phyloP scores from a whole-genome alignment of 2,888 invertebrate species.

The Oscheius sp. region DNA sequence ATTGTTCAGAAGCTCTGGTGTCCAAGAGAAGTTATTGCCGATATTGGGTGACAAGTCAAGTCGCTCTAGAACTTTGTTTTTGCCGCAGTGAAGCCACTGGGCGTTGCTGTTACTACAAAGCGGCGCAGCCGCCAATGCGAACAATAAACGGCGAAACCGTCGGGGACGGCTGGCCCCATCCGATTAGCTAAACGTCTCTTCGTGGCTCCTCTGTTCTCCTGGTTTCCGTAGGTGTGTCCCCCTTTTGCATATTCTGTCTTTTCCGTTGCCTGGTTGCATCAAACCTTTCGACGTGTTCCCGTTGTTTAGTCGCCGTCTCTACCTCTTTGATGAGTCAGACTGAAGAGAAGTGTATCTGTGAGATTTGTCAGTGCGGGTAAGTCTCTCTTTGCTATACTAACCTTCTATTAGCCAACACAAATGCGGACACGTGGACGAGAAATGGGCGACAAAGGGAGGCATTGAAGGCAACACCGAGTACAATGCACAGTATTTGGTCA shows the following conservation, averaged over 20 bases:
- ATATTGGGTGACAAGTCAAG: too few species aligned
- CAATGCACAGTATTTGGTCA: conserved; percentile 46
- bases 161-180: too few species aligned
- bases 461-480: conserved; percentile 55
- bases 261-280: conserved; percentile 13
- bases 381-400: conserved; percentile 11
- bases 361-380: conserved; percentile 59
- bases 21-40: too few species aligned
- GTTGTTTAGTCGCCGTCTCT: neutral
- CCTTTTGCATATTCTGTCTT: conserved; percentile 17
- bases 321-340: neutral
- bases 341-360: conserved; percentile 55
- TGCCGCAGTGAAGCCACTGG: too few species aligned
- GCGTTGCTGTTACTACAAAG: too few species aligned
- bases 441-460: conserved; percentile 49
- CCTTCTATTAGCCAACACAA: conserved; percentile 46
- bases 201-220: too few species aligned
- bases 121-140: too few species aligned
- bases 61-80: too few species aligned
- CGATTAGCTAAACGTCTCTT: too few species aligned
- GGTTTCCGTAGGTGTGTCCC: conserved; percentile 25
- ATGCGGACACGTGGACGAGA: conserved; percentile 57
- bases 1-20: too few species aligned
- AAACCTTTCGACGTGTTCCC: neutral
- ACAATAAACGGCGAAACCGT: too few species aligned